Base-by-base conservation (phyloP, 2,113 vertebrate genomes). In the Entelurus aequoreus region DNA sequence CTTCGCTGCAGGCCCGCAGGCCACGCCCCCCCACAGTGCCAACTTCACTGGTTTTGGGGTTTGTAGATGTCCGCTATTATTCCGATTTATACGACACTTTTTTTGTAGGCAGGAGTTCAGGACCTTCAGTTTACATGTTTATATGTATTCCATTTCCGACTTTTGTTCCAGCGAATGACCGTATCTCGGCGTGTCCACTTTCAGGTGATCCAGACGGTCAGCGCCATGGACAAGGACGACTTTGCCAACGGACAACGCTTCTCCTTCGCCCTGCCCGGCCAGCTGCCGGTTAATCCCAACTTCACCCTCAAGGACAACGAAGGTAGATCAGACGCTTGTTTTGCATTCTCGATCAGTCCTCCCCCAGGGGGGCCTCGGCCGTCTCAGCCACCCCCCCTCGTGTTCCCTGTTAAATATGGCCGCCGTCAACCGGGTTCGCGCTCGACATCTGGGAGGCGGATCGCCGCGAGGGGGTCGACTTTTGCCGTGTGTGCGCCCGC, bases 301-400 rank as follows among this genome's bases (percentile, higher is more conserved):
- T 99, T 99, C 87, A 95, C 96, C 60, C 82, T 99, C 65, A 95
- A 92, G 88, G 94, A 98, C 85, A 99, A 98, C 72, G 93, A 94
- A 96, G 97, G 97, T 99, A 92, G 10, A 78, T 77, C 61, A 74
- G 85, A 89, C 48, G 75, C 57, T 80, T 79, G 79, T 71, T 84
- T 79, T 82, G 76, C 69, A 74, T 78, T 81, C 61, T 51, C 82
- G 71, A 75, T 76, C 71, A 65, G 71, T 53, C 28, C 52, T 42
- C 12, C 54, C 40, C 10, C 15, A 8, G 16, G 16, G 14, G 15
- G 6, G 16, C 15, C 48, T 50, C 48, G 48, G 14, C 48, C 4
- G 40, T 42, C 40, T 42, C 40, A 2, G 8, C 10, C 40, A 2
- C 42, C 19, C 19, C 19, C 42, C 9, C 42, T 11, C 42, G 42